A percentile compares a stretch with the other conserved stretches of the same genome.
Evolutionary conservation across 2,888 invertebrate genomes (phyloP).

Genomic region (Hydropsyche betteni): DNA sequence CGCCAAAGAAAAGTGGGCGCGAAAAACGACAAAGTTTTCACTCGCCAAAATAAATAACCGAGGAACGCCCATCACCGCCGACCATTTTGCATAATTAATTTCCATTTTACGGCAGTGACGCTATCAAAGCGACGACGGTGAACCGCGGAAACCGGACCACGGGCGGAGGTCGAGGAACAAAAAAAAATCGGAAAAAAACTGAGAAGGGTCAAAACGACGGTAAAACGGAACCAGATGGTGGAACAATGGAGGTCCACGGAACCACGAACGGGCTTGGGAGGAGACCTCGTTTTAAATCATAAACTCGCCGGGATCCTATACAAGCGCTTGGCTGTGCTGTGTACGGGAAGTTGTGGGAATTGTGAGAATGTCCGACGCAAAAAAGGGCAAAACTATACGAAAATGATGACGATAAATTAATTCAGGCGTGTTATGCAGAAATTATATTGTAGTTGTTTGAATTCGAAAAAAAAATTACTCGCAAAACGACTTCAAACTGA

Average conservation of each 20-base stretch:
- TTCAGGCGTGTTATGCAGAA: too few relatives aligned
- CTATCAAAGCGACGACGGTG: slow-evolving; percentile 20
- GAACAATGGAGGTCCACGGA: slow-evolving; percentile 28
- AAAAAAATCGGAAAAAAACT: too few relatives aligned
- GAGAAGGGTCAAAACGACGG: slow-evolving; percentile 25
- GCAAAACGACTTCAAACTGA: too few relatives aligned
- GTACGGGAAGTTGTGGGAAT: neutral
- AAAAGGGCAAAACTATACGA: neutral
- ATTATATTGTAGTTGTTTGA: too few relatives aligned
- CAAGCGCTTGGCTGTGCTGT: neutral
- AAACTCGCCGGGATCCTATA: neutral
- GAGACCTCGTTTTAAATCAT: slow-evolving; percentile 25
- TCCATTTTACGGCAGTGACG: slow-evolving; percentile 18
- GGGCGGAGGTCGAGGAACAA: too few relatives aligned
- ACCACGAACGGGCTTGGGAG: neutral
- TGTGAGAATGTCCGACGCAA: neutral
- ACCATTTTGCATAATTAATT: slow-evolving; percentile 29
- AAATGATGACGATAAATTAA: neutral
- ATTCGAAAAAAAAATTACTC: too few relatives aligned
- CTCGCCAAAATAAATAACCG: slow-evolving; percentile 7
- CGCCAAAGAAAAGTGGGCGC: neutral
- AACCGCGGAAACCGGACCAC: slow-evolving; percentile 10
- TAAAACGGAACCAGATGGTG: slow-evolving; percentile 28
- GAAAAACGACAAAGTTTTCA: slow-evolving; percentile 15
- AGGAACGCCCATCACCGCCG: neutral